Evolutionary conservation across 92 coral and sea anemone genomes (phyloP).

Genomic region (Meandrina meandrites): DNA sequence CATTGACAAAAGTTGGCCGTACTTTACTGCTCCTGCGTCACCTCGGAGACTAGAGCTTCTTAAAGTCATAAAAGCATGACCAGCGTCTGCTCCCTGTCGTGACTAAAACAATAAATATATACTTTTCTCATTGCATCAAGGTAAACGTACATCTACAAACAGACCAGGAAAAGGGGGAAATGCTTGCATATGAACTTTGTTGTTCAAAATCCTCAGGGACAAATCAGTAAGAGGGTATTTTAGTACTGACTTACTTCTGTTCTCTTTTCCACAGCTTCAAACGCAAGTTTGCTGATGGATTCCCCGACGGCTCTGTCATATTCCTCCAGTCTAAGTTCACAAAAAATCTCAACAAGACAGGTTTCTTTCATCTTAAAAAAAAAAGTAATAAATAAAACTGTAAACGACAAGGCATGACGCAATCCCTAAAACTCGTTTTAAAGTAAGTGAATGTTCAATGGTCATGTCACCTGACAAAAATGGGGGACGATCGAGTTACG

Average conservation of each 20-base stretch:
- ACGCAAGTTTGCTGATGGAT: conserved; percentile 63
- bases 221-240: neutral
- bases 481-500: too few species aligned
- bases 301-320: conserved; percentile 53
- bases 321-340: conserved; percentile 54
- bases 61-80: neutral
- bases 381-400: neutral
- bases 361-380: conserved; percentile 8
- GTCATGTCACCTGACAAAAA: too few species aligned
- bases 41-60: neutral
- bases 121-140: too few species aligned
- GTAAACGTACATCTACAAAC: neutral
- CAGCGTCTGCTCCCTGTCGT: conserved; percentile 20
- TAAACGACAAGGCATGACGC: too few species aligned
- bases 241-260: conserved; percentile 43
- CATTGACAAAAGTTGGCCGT: conserved; percentile 62
- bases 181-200: too few species aligned
- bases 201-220: neutral
- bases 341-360: conserved; percentile 57
- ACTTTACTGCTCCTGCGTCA: conserved; percentile 28
- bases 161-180: neutral
- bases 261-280: conserved; percentile 64
- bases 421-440: too few species aligned
- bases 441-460: too few species aligned
- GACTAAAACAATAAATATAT: neutral